Evolutionary conservation across 2,113 vertebrate species (phyloP), one percentile per base, ranked within the genome.

Genomic region (Mola mola): DNA sequence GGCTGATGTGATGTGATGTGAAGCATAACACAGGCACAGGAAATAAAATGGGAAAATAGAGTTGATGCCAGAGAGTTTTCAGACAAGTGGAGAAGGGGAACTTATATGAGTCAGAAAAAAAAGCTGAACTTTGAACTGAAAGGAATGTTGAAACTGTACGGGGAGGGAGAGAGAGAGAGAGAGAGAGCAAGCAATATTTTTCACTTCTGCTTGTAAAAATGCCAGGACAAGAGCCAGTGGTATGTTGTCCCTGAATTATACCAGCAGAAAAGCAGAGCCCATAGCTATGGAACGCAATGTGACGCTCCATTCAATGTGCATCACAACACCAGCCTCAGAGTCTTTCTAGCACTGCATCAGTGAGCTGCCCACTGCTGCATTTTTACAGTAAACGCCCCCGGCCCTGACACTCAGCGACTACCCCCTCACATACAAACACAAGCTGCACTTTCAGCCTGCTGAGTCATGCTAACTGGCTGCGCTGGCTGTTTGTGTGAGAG

Each of bases 391-490:
- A n/a, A n/a, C n/a, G n/a, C n/a, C n/a, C n/a, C n/a, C n/a, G n/a
- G n/a, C n/a, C n/a, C n/a, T n/a, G n/a, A n/a, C n/a, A n/a, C n/a
- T n/a, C n/a, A n/a, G 8, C 4, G 17, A 1, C 8, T 8, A 21
- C 29, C 24, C 12, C 10, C 41, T 11, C 21, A 46, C 15, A 46
- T 19, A 25, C 52, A 80, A 47, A 69, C 56, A 60, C 42, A 57
- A 25, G 12, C 48, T 4, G 38, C 48, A 34, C 52, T 43, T 13
- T 42, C 41, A 74, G 49, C 24, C 41, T 37, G 79, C 78, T 81
- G 83, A 86, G 69, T 87, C 79, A 87, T 78, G 63, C 57, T 57
- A 59, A 53, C 56, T 66, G 34, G 26, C 72, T 56, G 62, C 17
- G 4, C 34, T 38, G 42, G 53, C 47, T 41, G 70, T 49, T 73